Base-by-base conservation (phyloP, 2,888 invertebrate species). In the Caenorhabditis sp. region DNA sequence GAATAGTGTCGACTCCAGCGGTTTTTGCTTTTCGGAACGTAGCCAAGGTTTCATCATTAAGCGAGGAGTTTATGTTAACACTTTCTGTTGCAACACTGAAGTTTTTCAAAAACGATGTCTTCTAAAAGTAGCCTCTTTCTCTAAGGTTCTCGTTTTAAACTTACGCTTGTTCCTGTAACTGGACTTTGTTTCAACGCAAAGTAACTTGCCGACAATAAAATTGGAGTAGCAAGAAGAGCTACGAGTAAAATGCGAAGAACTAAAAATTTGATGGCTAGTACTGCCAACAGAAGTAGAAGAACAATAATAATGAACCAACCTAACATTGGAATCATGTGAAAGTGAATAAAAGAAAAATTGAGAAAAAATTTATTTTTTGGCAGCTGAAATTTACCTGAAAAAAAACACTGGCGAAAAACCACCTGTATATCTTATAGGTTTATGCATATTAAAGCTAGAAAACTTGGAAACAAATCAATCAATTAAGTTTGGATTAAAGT, bases 251-350 rank as follows among this genome's bases (percentile, higher is more conserved):
- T 63, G 1, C 73, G 69, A 19, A 73, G 63, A 37, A 70, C 70
- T 62, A 73, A 8, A 21, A 68, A 73, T 17, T 73, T 73, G 58
- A 73, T 66, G 12, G 73, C 73, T 1, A 73, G 31, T 27, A 50
- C 55, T 36, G 73, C 65, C 2, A 73, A 31, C 26, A 73, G 62
- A 60, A 69, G 69, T 49, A 73, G 27, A 1, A 73, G 58, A 59
- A 66, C 60, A 19, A 73, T 73, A 1, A 69, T 14, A 4, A 73
- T 62, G 55, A 73, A 73, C 73, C 73, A 73, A 51, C 63, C 61
- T 5, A 73, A 60, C 62, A 66, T 55, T 37, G 69, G 68, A 43
- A 73, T 73, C 73, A 73, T 73, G 37, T 14, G 17, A 58, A 12
- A 36, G 10, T 12, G n/a, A 36, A 23, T 31, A 23, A 31, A 8